Evolutionary conservation across 2,797 vertebrate genomes (phyloP).

Genomic region (Chelmon rostratus): DNA sequence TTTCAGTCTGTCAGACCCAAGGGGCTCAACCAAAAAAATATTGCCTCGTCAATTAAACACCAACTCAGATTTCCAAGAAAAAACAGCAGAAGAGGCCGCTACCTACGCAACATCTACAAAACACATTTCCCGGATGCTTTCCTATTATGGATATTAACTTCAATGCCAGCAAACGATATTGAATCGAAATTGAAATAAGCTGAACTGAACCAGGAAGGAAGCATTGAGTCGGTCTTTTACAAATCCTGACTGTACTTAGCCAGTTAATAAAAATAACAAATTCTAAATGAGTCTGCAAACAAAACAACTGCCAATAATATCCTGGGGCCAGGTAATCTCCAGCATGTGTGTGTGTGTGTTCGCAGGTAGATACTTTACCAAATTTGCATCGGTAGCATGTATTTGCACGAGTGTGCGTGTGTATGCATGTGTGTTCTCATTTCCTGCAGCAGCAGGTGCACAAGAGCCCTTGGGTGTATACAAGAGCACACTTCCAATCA

Average conservation of each 20-base stretch:
- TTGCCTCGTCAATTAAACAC: background rate
- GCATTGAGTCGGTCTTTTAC: background rate
- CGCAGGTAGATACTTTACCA: background rate
- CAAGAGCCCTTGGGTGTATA: slow-evolving; percentile 56
- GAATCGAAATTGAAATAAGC: background rate
- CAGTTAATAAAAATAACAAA: slow-evolving; percentile 20
- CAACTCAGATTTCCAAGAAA: background rate
- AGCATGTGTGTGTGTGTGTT: background rate
- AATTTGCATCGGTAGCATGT: slow-evolving; percentile 9
- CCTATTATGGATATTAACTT: background rate
- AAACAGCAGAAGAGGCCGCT: background rate
- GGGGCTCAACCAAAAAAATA: background rate
- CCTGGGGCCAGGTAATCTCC: slow-evolving; percentile 23
- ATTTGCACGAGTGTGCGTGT: background rate
- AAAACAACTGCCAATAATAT: slow-evolving; percentile 26
- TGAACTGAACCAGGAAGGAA: background rate
- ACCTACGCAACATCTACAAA: background rate
- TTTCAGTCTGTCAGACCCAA: background rate
- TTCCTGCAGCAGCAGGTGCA: slow-evolving; percentile 61
- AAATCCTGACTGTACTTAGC: background rate
- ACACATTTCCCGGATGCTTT: too few relatives aligned
- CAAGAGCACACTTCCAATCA: slow-evolving; percentile 54
- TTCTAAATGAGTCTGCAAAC: slow-evolving; percentile 20
- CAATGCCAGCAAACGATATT: background rate
- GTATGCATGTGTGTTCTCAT: slow-evolving; percentile 12